Evolutionary conservation across 2,888 invertebrate species (phyloP), one percentile per base, ranked within the genome.

Genomic region (Dryobotodes eremita): DNA sequence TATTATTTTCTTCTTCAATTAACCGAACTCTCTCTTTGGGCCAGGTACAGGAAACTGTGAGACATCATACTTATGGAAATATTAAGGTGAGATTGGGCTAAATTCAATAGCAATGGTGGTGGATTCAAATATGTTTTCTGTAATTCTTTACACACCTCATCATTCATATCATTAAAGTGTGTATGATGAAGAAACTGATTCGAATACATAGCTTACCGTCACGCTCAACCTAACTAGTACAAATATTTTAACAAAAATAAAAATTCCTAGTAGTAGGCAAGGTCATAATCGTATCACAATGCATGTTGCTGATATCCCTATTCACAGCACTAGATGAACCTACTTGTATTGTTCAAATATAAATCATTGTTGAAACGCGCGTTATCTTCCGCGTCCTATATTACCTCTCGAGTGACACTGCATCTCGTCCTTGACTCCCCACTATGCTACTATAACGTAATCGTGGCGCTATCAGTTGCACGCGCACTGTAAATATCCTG

Each of bases 11-110:
- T 91, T 93, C 93, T 95, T 94, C 93, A 92, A 96, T 96, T 96
- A 96, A 96, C 96, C 93, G 93, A 94, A 95, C 90, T 94, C 88
- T 95, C 94, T 96, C 95, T 96, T 96, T 97, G 97, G 97, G 96
- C 97, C 97, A 97, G 97, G 97, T 97, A 97, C 97, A 97, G 97
- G 97, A 97, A 97, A 97, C 97, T 95, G 97, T 97, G 96, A 97
- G 97, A 95, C 97, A 97, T 96, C 97, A 97, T 96, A 97, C 97
- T 95, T 97, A 97, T 95, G 97, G 97, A 97, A 97, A 97, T 95
- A 97, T 97, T 94, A 97, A 97, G 97, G 97, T 97, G 97, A 96
- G 96, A 95, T 89, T 92, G 91, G 95, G 95, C 93, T 87, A 85
- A 77, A 89, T 91, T 92, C 89, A 83, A 84, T 86, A 74, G 89